These are phyloP conservation scores for Lasioglossum calceatum DNA, from an alignment of 2,888 invertebrate genomes.

Conservation along the genomic window DNA sequence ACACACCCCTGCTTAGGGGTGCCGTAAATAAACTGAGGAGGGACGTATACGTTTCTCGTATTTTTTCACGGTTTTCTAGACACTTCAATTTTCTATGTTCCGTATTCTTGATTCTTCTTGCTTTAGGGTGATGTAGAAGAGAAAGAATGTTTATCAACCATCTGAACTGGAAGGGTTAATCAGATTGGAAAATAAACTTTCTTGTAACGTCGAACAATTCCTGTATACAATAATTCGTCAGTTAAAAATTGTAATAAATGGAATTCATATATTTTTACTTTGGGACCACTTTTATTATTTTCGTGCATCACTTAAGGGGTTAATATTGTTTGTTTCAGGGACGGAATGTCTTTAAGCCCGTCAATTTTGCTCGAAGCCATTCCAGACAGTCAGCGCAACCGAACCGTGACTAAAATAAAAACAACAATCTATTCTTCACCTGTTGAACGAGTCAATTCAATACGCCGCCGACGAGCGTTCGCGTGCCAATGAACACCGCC, in stretches of 20 bases:
- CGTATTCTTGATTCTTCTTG: background rate
- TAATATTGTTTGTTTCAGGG: background rate
- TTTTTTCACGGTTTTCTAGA: background rate
- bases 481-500: background rate
- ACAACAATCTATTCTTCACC: conserved; percentile 17
- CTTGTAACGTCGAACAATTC: too few species aligned
- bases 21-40: background rate
- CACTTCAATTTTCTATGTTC: background rate
- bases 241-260: too few species aligned
- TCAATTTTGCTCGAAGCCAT: background rate
- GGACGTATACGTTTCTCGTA: background rate
- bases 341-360: background rate
- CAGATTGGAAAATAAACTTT: too few species aligned
- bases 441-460: conserved; percentile 9
- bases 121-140: background rate
- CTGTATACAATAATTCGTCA: too few species aligned
- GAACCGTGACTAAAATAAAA: background rate
- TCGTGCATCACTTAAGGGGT: too few species aligned
- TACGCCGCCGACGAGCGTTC: background rate
- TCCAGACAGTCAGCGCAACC: background rate
- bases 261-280: too few species aligned
- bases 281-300: too few species aligned
- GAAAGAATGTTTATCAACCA: too few species aligned
- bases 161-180: background rate
- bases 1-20: background rate